Percentiles rank a stretch among this genome's conserved stretches.
phyloP scores from a whole-genome alignment of 2,888 invertebrate species.

The Galerucella pusilla region DNA sequence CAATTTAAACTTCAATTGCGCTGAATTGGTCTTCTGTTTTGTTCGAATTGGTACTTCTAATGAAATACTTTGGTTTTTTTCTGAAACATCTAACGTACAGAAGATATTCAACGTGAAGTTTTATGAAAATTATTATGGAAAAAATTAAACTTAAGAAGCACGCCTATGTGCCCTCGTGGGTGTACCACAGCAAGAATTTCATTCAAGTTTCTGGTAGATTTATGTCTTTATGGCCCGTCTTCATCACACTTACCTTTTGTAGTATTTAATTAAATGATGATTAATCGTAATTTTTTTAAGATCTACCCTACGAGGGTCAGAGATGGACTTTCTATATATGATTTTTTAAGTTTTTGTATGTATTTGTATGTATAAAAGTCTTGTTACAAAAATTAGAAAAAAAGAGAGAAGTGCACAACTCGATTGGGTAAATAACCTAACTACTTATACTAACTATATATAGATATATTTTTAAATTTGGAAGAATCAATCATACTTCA shows the following conservation, averaged over 20 bases:
- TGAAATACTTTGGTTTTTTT: too few species aligned
- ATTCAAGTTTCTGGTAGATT: conserved; percentile 58
- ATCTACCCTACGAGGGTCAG: neutral
- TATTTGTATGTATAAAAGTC: neutral
- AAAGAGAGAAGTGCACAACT: too few species aligned
- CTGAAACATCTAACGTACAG: too few species aligned
- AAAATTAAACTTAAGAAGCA: conserved; percentile 1
- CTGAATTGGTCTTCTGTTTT: too few species aligned
- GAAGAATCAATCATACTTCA: too few species aligned
- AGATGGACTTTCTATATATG: neutral
- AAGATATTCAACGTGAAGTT: too few species aligned
- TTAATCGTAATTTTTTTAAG: conserved; percentile 42
- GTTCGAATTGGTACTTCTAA: too few species aligned
- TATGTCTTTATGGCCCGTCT: conserved; percentile 55
- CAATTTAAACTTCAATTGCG: too few species aligned
- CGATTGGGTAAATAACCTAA: too few species aligned
- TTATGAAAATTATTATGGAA: neutral
- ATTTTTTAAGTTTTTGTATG: neutral
- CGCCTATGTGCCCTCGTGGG: conserved; percentile 54
- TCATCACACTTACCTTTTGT: conserved; percentile 47
- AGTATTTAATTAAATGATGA: conserved; percentile 48
- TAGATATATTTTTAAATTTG: too few species aligned
- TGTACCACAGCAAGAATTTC: conserved; percentile 58
- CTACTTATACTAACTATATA: too few species aligned
- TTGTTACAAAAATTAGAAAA: too few species aligned